These are phyloP conservation scores for Antechinus stuartii DNA, from an alignment of 2,113 vertebrate species.

Conservation along the genomic window DNA sequence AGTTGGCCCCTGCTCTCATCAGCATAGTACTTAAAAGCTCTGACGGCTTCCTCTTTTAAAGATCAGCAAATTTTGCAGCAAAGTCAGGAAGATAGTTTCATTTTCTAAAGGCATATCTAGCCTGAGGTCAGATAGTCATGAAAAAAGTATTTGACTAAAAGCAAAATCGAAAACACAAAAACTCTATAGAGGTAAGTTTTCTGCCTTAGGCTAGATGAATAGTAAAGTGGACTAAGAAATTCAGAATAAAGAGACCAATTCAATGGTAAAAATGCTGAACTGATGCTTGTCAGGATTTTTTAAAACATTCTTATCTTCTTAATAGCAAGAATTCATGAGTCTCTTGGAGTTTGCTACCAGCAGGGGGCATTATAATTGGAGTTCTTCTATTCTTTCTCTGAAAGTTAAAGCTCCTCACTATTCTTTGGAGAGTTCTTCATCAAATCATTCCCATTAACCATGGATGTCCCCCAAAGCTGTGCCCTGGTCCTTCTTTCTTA, in stretches of 20 bases:
- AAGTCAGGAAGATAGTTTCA: constrained; percentile 3
- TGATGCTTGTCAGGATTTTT: constrained; percentile 79
- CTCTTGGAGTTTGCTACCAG: constrained; percentile 69
- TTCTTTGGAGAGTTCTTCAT: neutral
- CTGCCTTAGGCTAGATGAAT: neutral
- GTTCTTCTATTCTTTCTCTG: constrained; percentile 70
- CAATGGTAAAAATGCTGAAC: constrained; percentile 56
- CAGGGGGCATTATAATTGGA: constrained; percentile 59
- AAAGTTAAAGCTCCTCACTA: constrained; percentile 71
- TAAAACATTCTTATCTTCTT: constrained; percentile 73
- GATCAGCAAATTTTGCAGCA: neutral
- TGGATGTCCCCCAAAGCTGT: neutral
- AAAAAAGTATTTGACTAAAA: constrained; percentile 83
- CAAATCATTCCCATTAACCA: neutral
- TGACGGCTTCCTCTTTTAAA: neutral
- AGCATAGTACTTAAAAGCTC: neutral
- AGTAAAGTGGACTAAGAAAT: neutral
- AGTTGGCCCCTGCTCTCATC: neutral
- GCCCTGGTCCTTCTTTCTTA: neutral
- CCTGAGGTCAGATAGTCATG: constrained; percentile 64
- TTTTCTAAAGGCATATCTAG: neutral
- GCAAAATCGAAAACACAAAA: constrained; percentile 78
- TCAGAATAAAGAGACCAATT: constrained; percentile 61
- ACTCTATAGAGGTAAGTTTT: constrained; percentile 25
- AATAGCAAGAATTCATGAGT: constrained; percentile 66